Evolutionary conservation across 2,888 invertebrate species (phyloP), one percentile per base, ranked within the genome.

Genomic region (Hyposoter dolosus): DNA sequence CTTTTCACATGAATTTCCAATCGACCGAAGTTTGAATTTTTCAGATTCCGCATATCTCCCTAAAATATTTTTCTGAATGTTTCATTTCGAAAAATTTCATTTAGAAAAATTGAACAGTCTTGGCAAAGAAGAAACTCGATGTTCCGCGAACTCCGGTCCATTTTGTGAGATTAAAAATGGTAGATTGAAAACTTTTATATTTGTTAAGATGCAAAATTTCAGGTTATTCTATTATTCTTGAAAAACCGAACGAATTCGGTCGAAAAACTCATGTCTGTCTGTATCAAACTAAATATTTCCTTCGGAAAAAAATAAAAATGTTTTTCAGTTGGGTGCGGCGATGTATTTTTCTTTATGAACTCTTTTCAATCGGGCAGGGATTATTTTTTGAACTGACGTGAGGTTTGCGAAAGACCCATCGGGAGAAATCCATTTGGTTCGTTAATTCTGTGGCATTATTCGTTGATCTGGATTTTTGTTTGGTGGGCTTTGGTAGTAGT

Each of bases 361-460:
- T n/a, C 10, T n/a, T 50, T 71, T 17, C 9, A 71, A 71, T 50
- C 50, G 15, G n/a, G 71, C n/a, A 50, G 3, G 23, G 69, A 45
- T 19, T 45, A 47, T 69, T 71, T 47, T 69, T 71, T 1, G 43
- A 12, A 43, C n/a, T 23, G 12, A 35, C 28, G 17, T 17, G 69
- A 1, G 17, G 15, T 32, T 47, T 0, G 47, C 9, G 15, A 28
- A 69, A 78, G 71, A 35, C 28, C 43, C 56, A 43, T 63, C 45
- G 50, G 43, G 60, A n/a, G 45, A 32, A 66, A 74, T 74, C 79
- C 88, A 90, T 93, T 92, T 90, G 60, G 90, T 74, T 87, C 88
- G 89, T 90, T 93, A 92, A 93, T 93, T 92, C 92, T 89, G 88
- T 89, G 88, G 91, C 91, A 91, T 92, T 92, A 92, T 92, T 91